Percentiles rank a stretch among this genome's conserved stretches.
Conservation (phyloP, 1,140 invertebrate species). For the Dinothrombium tinctorium region DNA sequence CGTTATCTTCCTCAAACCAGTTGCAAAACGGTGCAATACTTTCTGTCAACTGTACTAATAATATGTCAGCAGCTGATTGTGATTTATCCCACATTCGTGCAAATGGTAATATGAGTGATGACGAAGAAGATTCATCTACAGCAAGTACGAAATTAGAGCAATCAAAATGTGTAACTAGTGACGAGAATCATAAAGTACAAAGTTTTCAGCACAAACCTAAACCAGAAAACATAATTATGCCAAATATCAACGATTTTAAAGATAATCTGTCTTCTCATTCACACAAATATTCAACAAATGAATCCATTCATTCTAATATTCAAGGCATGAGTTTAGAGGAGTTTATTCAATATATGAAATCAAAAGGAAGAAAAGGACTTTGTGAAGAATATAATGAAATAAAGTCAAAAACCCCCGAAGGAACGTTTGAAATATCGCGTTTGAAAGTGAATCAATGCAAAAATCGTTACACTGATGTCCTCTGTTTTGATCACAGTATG, state of each 20-base stretch:
- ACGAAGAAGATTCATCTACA: background rate
- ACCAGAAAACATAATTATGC: conserved; percentile 3
- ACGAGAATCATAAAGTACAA: background rate
- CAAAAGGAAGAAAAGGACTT: conserved; percentile 48
- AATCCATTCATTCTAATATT: background rate
- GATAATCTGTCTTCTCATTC: background rate
- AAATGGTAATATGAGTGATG: conserved; percentile 3
- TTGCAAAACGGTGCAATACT: background rate
- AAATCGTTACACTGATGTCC: conserved; percentile 86
- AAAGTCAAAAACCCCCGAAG: conserved; percentile 20
- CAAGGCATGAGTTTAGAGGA: conserved; percentile 41
- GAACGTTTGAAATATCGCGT: conserved; percentile 22
- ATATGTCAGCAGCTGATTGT: background rate
- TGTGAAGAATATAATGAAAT: conserved; percentile 53
- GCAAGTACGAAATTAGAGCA: background rate
- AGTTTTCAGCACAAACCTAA: background rate
- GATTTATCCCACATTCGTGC: background rate
- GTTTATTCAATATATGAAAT: conserved; percentile 46
- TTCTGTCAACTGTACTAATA: background rate
- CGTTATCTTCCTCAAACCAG: background rate
- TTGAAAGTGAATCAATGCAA: conserved; percentile 58
- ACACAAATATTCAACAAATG: background rate
- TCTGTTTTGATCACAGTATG: conserved; percentile 81
- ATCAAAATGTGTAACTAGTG: too few species aligned
- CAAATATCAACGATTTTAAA: background rate